A percentile compares a stretch with the other conserved stretches of the same genome.
These are phyloP conservation scores for Rhingia rostrata DNA, from an alignment of 2,888 invertebrate genomes.

Conservation along the genomic window DNA sequence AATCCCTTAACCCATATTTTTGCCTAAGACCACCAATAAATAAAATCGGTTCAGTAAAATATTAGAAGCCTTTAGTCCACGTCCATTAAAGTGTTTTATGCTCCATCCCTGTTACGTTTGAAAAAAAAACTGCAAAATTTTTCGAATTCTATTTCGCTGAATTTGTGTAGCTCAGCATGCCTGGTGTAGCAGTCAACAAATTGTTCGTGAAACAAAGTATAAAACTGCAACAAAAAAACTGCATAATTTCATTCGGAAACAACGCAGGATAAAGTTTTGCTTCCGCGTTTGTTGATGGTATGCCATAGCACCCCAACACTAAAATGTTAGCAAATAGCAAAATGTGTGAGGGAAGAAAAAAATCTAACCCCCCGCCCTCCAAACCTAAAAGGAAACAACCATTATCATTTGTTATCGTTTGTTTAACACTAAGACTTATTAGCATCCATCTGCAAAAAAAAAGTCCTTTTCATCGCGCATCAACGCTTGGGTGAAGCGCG, in stretches of 20 bases:
- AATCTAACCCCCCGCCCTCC: neutral
- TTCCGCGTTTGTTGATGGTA: conserved; percentile 9
- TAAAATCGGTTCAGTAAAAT: too few relatives aligned
- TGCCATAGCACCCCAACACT: neutral
- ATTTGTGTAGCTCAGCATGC: neutral
- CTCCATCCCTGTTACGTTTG: too few relatives aligned
- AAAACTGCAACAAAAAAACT: conserved; percentile 11
- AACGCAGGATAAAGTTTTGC: conserved; percentile 40
- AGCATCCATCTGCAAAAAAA: conserved; percentile 58
- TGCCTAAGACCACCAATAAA: too few relatives aligned
- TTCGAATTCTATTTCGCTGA: too few relatives aligned
- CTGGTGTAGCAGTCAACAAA: conserved; percentile 32
- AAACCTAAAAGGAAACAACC: conserved; percentile 52
- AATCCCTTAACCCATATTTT: too few relatives aligned
- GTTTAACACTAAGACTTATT: conserved; percentile 70
- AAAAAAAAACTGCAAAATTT: too few relatives aligned
- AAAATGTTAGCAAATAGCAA: conserved; percentile 7
- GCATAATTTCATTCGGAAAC: conserved; percentile 11
- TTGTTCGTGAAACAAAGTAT: conserved; percentile 2
- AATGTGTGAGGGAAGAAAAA: conserved; percentile 2
- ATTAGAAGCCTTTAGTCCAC: too few relatives aligned
- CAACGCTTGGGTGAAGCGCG: conserved; percentile 40
- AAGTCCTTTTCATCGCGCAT: conserved; percentile 39
- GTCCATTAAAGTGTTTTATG: too few relatives aligned
- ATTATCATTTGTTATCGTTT: conserved; percentile 69